Evolutionary conservation across 1,140 invertebrate genomes (phyloP), one percentile per base, ranked within the genome.

Genomic region (Pantala flavescens): DNA sequence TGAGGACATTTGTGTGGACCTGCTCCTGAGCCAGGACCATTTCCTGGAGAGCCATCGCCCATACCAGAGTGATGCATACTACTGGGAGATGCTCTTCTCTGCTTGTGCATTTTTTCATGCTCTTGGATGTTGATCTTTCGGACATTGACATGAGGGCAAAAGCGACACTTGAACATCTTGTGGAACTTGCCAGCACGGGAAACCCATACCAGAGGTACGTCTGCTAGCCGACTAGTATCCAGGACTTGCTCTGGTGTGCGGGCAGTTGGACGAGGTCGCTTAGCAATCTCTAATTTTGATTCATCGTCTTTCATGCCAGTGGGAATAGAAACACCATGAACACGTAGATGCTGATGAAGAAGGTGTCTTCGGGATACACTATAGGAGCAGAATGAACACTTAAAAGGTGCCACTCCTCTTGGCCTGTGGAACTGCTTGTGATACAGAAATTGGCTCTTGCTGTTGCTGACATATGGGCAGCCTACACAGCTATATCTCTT

Each of bases 161-260:
- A 90, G 42, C 90, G 85, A 80, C 93, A 96, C 79, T 93, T 93
- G 78, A 91, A 90, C 88, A 96, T 92, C 82, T 94, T 94, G 12
- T 88, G 87, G 75, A 93, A 89, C 14, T 88, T 87, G 23, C 90
- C 90, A 9, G 86, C 81, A 19, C 82, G 86, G 0, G 89, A 89
- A 0, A 92, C 90, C 89, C 90, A 93, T 0, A 92, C 90, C 70
- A 89, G 83, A 0, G 90, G 90, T 0, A 87, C 85, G 0, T 87
- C 85, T 0, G 84, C 79, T 28, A 80, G 12, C 78, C 78, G 72
- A n/a, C 82, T 81, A 0, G 85, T 86, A 19, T 84, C 83, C 23
- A 84, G 76, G 0, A 82, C 2, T 75, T 77, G 10, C 23, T 24
- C 3, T 7, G 23, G 16, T 3, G n/a, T 2, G 3, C 36, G 71